Conservation (phyloP, 2,888 invertebrate genomes). For the Ctena decussata region DNA sequence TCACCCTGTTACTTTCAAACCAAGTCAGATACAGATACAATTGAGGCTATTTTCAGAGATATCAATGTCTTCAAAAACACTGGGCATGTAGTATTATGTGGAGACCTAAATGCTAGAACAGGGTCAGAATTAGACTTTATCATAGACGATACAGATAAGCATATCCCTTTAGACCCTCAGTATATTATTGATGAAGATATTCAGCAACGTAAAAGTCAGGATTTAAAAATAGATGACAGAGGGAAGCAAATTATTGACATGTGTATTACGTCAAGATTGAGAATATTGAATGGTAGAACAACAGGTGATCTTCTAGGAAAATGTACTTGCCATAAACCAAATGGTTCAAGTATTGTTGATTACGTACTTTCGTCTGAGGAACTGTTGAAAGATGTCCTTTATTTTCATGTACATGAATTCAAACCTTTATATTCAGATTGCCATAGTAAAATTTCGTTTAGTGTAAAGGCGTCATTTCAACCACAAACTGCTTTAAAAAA, state of each 20-base stretch:
- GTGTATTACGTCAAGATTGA: not conserved
- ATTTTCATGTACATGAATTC: not conserved
- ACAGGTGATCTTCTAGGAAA: not conserved
- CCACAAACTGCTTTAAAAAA: too few species aligned
- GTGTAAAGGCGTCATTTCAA: not conserved
- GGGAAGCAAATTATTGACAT: not conserved
- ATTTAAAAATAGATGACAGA: not conserved
- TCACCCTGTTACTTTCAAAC: not conserved
- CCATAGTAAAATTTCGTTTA: not conserved
- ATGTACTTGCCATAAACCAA: not conserved
- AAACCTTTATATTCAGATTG: not conserved
- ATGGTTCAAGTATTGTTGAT: not conserved
- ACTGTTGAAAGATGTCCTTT: not conserved
- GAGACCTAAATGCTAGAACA: not conserved
- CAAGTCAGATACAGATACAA: not conserved
- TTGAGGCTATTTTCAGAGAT: not conserved
- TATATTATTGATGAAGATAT: conserved; percentile 3
- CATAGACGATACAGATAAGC: not conserved
- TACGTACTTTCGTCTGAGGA: not conserved
- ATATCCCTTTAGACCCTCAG: not conserved
- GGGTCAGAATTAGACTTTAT: not conserved
- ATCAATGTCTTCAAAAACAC: not conserved
- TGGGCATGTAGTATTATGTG: not conserved
- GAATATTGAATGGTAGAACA: not conserved
- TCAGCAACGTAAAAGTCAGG: not conserved